A percentile compares a stretch with the other conserved stretches of the same genome.
Conservation (phyloP, 2,797 vertebrate species). For the Amphiprion clarkii region DNA sequence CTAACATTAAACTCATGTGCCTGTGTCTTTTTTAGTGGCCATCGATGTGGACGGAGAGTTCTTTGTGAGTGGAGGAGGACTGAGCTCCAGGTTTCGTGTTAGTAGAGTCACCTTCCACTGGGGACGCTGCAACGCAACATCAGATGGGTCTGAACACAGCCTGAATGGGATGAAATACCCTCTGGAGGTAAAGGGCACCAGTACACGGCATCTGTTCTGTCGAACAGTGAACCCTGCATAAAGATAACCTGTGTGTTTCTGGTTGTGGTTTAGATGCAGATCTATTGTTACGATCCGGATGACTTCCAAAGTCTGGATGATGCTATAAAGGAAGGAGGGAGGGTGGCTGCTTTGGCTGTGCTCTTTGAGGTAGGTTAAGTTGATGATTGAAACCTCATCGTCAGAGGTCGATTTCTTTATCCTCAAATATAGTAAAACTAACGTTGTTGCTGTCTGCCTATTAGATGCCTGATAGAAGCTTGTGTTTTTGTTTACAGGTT, state of each 20-base stretch:
- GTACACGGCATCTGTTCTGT: background rate
- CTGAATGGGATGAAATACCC: constrained; percentile 95
- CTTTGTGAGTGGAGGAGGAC: constrained; percentile 92
- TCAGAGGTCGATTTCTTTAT: background rate
- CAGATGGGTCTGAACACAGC: constrained; percentile 96
- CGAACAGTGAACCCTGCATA: background rate
- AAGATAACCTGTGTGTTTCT: background rate
- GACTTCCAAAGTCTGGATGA: constrained; percentile 90
- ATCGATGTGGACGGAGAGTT: constrained; percentile 92
- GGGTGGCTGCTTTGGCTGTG: constrained; percentile 90
- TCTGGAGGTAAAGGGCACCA: constrained; percentile 88
- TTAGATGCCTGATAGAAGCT: background rate
- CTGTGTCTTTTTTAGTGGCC: constrained; percentile 86
- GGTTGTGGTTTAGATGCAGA: constrained; percentile 90
- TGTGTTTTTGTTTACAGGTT: constrained; percentile 83
- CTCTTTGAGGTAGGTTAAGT: constrained; percentile 90
- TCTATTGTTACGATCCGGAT: constrained; percentile 91
- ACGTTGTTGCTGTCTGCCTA: background rate
- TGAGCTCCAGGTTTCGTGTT: constrained; percentile 90
- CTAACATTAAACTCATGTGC: background rate
- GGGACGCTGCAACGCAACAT: constrained; percentile 95
- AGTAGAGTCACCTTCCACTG: constrained; percentile 95
- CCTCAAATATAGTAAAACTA: background rate
- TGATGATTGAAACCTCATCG: background rate
- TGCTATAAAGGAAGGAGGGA: constrained; percentile 89